Evolutionary conservation across 2,888 invertebrate species (phyloP), one percentile per base, ranked within the genome.

Genomic region (Trachelus stipa): DNA sequence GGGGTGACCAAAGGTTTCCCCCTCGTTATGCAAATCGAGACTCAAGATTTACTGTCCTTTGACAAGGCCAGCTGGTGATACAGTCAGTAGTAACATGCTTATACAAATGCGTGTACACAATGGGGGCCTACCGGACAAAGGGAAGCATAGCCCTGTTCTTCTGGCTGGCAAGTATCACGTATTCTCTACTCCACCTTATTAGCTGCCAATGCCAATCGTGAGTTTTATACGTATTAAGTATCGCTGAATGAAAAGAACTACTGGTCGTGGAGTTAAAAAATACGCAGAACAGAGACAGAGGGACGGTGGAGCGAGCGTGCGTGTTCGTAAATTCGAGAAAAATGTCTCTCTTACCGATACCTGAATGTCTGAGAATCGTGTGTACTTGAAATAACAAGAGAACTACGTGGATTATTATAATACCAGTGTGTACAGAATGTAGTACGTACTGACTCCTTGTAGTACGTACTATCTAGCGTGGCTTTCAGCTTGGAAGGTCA

Each of bases 391-490:
- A 9, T 1, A 56, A 15, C 23, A 9, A 56, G 9, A 23, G 56
- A 56, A 4, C 56, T 56, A 56, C 9, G 56, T 56, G 56, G 15
- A 6, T 56, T 23, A 56, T 9, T 56, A 9, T 56, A 12, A 56
- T 23, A 23, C 56, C 56, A 23, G 56, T 56, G 23, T 56, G 56
- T 56, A 56, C 33, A 12, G 31, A 35, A 56, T 12, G 31, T 12
- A 40, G 33, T 56, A 35, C 34, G 40, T 74, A 56, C 69, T 11
- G 33, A 76, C 15, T 33, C 4, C 23, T 35, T 75, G 69, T 75
- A 31, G n/a, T 33, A 33, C 6, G 56, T 34, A 75, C 68, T 76
- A 71, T 33, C 76, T 31, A 73, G 71, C 11, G 40, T n/a, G 40
- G 40, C 34, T 33, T 56, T 33, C 33, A 37, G 37, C 11, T 40